phyloP scores from a whole-genome alignment of 2,797 vertebrate genomes.

The Choloepus didactylus region DNA sequence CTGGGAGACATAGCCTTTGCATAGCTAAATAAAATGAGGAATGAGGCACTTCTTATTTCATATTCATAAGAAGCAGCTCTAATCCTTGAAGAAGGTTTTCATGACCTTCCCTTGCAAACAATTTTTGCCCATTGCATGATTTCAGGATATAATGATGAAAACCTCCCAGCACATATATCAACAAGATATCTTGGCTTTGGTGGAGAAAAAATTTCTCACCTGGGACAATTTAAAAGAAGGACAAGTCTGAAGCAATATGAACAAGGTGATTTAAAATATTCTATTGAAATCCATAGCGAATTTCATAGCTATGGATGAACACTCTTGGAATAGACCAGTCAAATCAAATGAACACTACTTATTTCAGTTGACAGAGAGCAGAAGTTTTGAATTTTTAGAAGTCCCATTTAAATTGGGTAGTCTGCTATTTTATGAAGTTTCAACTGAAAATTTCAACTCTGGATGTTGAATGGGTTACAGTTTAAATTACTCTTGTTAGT shows the following conservation, averaged over 20 bases:
- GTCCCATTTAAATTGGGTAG: neutral
- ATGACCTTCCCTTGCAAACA: conserved; percentile 84
- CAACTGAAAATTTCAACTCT: conserved; percentile 13
- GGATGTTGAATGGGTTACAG: neutral
- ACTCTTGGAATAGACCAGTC: conserved; percentile 57
- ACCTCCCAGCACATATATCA: conserved; percentile 14
- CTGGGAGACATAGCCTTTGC: conserved; percentile 88
- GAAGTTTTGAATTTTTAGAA: conserved; percentile 47
- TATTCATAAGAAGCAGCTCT: conserved; percentile 81
- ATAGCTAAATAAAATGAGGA: conserved; percentile 89
- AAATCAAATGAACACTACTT: conserved; percentile 48
- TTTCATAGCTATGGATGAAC: conserved; percentile 49
- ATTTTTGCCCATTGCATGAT: conserved; percentile 62
- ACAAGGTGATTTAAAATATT: conserved; percentile 62
- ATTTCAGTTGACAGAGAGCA: conserved; percentile 39
- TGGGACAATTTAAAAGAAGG: conserved; percentile 44
- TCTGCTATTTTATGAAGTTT: conserved; percentile 50
- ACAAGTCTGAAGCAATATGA: conserved; percentile 33
- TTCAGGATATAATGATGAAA: conserved; percentile 69
- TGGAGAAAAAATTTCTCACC: neutral
- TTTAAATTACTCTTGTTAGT: neutral
- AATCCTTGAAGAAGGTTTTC: conserved; percentile 83
- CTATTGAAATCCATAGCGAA: conserved; percentile 10
- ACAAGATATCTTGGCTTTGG: conserved; percentile 46
- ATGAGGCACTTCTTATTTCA: conserved; percentile 82